phyloP scores from a whole-genome alignment of 2,797 vertebrate species.

The Muraenolepis orangiensis region DNA sequence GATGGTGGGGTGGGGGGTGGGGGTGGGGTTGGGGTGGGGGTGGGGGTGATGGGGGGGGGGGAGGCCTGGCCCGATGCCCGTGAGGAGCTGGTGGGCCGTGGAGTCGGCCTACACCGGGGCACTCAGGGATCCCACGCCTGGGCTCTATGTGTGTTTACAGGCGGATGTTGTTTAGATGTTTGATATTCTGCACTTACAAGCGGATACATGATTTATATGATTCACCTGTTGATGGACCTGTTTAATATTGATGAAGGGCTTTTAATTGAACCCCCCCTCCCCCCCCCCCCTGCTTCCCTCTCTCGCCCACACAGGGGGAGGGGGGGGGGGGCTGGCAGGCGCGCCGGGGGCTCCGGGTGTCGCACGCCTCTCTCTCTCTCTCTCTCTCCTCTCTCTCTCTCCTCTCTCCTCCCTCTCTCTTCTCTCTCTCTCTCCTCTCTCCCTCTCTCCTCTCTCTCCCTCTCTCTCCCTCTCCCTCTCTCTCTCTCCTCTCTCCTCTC shows the following conservation, averaged over 20 bases:
- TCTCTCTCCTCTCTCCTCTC: no score
- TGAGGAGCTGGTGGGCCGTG: conserved; percentile 49
- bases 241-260: conserved; percentile 67
- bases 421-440: no score
- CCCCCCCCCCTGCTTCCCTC: no score
- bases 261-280: conserved; percentile 66
- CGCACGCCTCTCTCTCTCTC: conserved; percentile 26
- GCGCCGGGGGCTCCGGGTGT: conserved; percentile 31
- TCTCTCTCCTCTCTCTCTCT: background rate
- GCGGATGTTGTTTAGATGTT: conserved; percentile 62
- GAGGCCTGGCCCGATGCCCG: conserved; percentile 52
- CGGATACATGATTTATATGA: conserved; percentile 65
- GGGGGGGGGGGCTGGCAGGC: conserved; percentile 46
- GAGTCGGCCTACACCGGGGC: conserved; percentile 62
- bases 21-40: conserved; percentile 5
- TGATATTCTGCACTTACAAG: conserved; percentile 62
- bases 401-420: no score
- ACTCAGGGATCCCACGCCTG: conserved; percentile 57
- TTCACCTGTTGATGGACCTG: conserved; percentile 59
- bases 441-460: no score
- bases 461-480: background rate
- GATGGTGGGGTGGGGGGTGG: background rate
- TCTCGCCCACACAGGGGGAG: no score
- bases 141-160: conserved; percentile 70
- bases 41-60: conserved; percentile 8